These are phyloP conservation scores for Asbolus verrucosus DNA, from an alignment of 1,140 invertebrate genomes.

Conservation along the genomic window DNA sequence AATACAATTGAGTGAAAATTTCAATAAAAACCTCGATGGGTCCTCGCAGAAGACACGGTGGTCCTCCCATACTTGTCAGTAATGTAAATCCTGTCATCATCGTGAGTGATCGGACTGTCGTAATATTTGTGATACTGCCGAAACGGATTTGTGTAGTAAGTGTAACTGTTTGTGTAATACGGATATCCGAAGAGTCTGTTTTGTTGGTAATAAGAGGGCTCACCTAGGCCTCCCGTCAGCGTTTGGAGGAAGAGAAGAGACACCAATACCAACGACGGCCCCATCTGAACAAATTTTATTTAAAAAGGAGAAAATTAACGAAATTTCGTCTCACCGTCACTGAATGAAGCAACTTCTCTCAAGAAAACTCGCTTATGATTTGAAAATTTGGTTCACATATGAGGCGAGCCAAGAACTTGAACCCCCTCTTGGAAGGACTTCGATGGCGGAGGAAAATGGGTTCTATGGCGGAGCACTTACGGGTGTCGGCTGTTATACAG, in stretches of 20 bases:
- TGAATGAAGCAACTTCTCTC: not conserved
- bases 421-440: not conserved
- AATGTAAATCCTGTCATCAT: conserved; percentile 56
- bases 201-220: conserved; percentile 53
- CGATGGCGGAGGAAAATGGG: not conserved
- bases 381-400: too few relatives aligned
- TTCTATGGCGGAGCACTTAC: not conserved
- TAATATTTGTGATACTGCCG: conserved; percentile 42
- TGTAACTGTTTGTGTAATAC: conserved; percentile 48
- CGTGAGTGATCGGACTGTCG: conserved; percentile 21
- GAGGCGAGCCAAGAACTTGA: not conserved
- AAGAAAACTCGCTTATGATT: not conserved
- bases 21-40: conserved; percentile 31
- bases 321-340: not conserved
- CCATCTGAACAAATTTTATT: conserved; percentile 3
- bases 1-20: not conserved
- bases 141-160: conserved; percentile 54
- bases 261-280: not conserved
- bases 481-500: not conserved
- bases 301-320: not conserved
- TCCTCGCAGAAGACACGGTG: conserved; percentile 44
- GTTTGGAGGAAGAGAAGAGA: conserved; percentile 44
- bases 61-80: conserved; percentile 59
- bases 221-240: conserved; percentile 49
- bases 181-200: conserved; percentile 49